Base-by-base conservation (phyloP, 2,888 invertebrate genomes). In the Pheosia gnoma region DNA sequence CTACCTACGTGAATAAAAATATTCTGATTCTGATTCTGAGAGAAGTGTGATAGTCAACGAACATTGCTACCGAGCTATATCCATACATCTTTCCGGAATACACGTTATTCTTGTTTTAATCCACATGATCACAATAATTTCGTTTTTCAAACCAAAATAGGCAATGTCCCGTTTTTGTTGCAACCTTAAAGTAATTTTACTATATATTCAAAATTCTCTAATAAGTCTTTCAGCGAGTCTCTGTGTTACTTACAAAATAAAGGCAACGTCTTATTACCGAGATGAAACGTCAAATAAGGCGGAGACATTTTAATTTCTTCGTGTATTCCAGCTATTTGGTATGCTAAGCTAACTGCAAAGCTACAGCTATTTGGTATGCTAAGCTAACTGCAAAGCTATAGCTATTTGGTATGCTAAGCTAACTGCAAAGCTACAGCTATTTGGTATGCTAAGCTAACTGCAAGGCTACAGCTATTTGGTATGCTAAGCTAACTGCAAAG, bases 351-450 rank as follows among this genome's bases (percentile, higher is more conserved):
- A 4, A n/a, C 11, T n/a, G n/a, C n/a, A n/a, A n/a, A n/a, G n/a
- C n/a, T n/a, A n/a, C n/a, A n/a, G n/a, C n/a, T n/a, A n/a, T n/a
- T n/a, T n/a, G n/a, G n/a, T n/a, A 49, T 51, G 64, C 43, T 64
- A 67, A 59, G 62, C 55, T 62, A 68, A 72, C 25, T 25, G 25
- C 25, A 25, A 25, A 25, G 25, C 2, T 25, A 25, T 2, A 70
- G 59, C 67, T 63, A 59, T n/a, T n/a, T n/a, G n/a, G n/a, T n/a
- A 49, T 51, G 64, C 43, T 64, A 67, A 59, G 62, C 55, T 62
- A 68, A 72, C 25, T 25, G 25, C 25, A 25, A 25, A 25, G 25
- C 2, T 25, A 25, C 47, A 47, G n/a, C 4, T 47, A 47, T 47
- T n/a, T 47, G 11, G 5, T 47, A n/a, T n/a, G n/a, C n/a, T n/a